phyloP scores from a whole-genome alignment of 2,888 invertebrate species.

The Caenorhabditis sulstoni region DNA sequence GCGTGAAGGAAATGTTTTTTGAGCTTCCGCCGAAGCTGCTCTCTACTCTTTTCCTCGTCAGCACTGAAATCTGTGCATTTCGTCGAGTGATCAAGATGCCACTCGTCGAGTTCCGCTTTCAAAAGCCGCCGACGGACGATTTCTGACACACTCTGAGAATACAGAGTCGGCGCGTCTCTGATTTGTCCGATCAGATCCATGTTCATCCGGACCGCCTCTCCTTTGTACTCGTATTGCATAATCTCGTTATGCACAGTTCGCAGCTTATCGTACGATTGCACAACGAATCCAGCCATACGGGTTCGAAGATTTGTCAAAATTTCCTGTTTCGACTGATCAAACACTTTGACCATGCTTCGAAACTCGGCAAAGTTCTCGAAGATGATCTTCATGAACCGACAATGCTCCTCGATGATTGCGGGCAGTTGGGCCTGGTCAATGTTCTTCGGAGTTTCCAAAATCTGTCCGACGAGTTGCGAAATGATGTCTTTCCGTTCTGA shows the following conservation, averaged over 20 bases:
- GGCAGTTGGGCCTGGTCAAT: conserved; percentile 38
- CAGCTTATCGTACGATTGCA: conserved; percentile 71
- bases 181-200: conserved; percentile 69
- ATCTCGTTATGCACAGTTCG: conserved; percentile 67
- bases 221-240: conserved; percentile 74
- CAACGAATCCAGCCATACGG: conserved; percentile 69
- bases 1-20: conserved; percentile 88
- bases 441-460: conserved; percentile 55
- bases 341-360: conserved; percentile 59
- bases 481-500: conserved; percentile 56
- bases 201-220: conserved; percentile 63
- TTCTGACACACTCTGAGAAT: conserved; percentile 75
- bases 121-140: conserved; percentile 72
- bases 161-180: conserved; percentile 74
- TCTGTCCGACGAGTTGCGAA: conserved; percentile 27
- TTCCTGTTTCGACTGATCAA: conserved; percentile 74
- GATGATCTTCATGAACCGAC: conserved; percentile 44
- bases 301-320: conserved; percentile 70
- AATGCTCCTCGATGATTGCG: conserved; percentile 53
- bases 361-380: conserved; percentile 61
- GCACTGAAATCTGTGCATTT: conserved; percentile 85
- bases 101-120: conserved; percentile 68
- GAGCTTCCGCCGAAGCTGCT: conserved; percentile 88
- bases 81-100: conserved; percentile 69
- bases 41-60: conserved; percentile 88